These are phyloP conservation scores for Drosophila dives DNA, from an alignment of 2,888 invertebrate genomes.

Conservation along the genomic window DNA sequence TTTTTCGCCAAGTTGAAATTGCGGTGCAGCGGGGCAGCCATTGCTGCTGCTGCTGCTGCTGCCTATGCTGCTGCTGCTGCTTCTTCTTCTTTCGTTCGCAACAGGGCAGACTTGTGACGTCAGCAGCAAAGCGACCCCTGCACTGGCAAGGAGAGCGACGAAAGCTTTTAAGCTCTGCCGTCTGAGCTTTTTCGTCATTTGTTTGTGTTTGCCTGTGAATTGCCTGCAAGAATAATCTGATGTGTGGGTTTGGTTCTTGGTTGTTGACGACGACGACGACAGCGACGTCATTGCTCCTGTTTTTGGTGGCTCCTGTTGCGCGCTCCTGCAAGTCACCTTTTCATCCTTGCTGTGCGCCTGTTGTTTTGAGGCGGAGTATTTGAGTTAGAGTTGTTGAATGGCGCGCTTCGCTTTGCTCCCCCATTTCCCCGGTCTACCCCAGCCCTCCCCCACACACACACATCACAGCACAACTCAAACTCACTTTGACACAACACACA, in stretches of 20 bases:
- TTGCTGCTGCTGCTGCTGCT: neutral
- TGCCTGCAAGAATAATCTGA: neutral
- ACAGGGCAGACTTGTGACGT: constrained; percentile 45
- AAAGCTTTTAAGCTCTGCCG: constrained; percentile 30
- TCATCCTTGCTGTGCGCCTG: constrained; percentile 71
- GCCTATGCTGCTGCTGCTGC: neutral
- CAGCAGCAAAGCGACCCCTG: constrained; percentile 27
- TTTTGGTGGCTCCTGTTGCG: constrained; percentile 56
- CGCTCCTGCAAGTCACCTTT: constrained; percentile 44
- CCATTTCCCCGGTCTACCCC: constrained; percentile 8
- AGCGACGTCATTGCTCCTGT: constrained; percentile 70
- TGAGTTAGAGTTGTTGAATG: constrained; percentile 82
- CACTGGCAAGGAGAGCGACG: constrained; percentile 13
- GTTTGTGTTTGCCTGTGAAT: neutral
- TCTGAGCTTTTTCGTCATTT: constrained; percentile 29
- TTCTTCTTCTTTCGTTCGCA: constrained; percentile 8
- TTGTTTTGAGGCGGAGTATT: constrained; percentile 82
- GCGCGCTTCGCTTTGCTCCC: constrained; percentile 55
- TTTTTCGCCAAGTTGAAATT: constrained; percentile 68
- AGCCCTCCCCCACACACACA: constrained; percentile 6
- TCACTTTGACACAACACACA: constrained; percentile 2
- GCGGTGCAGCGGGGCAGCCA: constrained; percentile 1
- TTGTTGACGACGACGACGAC: constrained; percentile 40
- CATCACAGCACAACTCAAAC: constrained; percentile 24
- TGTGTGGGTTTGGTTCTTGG: neutral